Evolutionary conservation across 2,113 vertebrate species (phyloP).

Genomic region (Hyla sarda): DNA sequence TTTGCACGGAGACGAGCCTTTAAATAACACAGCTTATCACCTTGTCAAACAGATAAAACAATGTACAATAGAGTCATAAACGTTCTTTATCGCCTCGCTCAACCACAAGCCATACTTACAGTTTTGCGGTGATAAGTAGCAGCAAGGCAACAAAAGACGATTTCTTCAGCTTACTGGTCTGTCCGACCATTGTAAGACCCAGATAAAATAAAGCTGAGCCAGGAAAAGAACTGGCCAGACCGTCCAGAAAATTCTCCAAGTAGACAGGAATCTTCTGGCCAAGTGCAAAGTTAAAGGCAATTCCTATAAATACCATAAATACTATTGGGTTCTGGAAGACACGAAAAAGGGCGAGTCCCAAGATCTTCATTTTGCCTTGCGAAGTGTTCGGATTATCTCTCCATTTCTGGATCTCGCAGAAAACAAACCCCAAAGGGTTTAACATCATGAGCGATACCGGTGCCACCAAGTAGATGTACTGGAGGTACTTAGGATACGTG

Average conservation of each 20-base stretch:
- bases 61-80: not conserved
- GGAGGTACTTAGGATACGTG: conserved; percentile 93
- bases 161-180: conserved; percentile 87
- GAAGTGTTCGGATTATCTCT: conserved; percentile 78
- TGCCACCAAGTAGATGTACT: conserved; percentile 97
- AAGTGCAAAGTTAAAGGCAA: conserved; percentile 89
- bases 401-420: conserved; percentile 97
- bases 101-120: conserved; percentile 80
- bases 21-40: not conserved
- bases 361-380: conserved; percentile 83
- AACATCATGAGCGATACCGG: conserved; percentile 95
- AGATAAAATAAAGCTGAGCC: conserved; percentile 96
- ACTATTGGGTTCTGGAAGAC: conserved; percentile 95
- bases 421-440: conserved; percentile 93
- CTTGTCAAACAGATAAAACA: not conserved
- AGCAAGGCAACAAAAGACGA: conserved; percentile 89
- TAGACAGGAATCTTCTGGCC: conserved; percentile 85
- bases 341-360: conserved; percentile 84
- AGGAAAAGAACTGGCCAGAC: conserved; percentile 93
- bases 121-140: conserved; percentile 94
- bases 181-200: conserved; percentile 95
- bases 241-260: conserved; percentile 91
- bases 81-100: too few relatives aligned
- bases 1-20: not conserved
- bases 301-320: conserved; percentile 94